Conservation (phyloP, 1,140 invertebrate species). For the Orussus abietinus region DNA sequence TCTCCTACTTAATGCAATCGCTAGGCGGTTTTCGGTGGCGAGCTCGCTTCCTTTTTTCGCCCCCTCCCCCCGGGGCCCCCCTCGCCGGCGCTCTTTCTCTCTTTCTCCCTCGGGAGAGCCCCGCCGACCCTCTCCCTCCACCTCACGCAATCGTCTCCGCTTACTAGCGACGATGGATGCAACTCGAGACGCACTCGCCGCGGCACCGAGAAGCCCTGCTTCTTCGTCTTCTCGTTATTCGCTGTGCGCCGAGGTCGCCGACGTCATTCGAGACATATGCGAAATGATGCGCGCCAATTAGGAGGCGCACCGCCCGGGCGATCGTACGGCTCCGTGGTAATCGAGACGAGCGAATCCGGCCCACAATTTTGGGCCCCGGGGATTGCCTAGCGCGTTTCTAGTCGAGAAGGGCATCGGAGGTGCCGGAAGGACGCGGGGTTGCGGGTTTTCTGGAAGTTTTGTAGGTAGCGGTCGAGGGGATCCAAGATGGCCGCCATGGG, state of each 20-base stretch:
- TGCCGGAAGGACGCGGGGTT: no score
- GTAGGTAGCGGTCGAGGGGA: no score
- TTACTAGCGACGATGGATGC: conserved; percentile 48
- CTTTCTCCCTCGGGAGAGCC: conserved; percentile 1
- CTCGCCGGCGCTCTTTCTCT: background rate
- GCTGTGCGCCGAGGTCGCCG: conserved; percentile 2
- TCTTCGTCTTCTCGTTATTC: conserved; percentile 20
- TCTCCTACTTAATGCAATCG: conserved; percentile 50
- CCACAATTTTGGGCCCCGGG: no score
- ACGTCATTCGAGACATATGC: conserved; percentile 5
- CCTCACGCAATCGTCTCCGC: conserved; percentile 48
- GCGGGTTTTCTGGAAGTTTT: no score
- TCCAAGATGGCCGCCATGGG: no score
- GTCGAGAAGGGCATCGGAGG: no score
- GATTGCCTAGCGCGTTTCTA: no score
- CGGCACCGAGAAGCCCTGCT: conserved; percentile 30
- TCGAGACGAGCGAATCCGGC: no score
- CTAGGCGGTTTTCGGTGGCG: conserved; percentile 48
- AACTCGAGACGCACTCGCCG: conserved; percentile 41
- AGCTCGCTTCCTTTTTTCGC: conserved; percentile 32
- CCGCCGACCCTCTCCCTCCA: conserved; percentile 15
- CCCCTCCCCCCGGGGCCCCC: conserved; percentile 25
- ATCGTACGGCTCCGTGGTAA: no score
- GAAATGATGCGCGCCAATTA: conserved; percentile 14
- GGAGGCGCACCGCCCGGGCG: conserved; percentile 7